These are phyloP conservation scores for Onthophagus sagittarius DNA, from an alignment of 2,888 invertebrate species.

Conservation along the genomic window DNA sequence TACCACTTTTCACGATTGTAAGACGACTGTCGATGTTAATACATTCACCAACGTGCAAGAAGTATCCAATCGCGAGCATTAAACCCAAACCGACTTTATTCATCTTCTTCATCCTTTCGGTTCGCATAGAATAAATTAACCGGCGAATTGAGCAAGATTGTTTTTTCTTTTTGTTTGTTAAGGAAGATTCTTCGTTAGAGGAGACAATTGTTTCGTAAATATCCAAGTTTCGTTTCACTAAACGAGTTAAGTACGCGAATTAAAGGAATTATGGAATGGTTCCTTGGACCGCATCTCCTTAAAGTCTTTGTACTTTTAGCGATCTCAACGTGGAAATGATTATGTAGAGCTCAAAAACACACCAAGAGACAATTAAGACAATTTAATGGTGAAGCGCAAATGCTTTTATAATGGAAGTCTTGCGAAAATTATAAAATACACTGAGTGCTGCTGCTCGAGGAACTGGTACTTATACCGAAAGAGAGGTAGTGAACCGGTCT, in stretches of 20 bases:
- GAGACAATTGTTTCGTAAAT: constrained; percentile 20
- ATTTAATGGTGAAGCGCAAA: constrained; percentile 4
- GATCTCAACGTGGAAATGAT: background rate
- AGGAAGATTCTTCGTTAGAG: constrained; percentile 4
- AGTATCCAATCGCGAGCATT: constrained; percentile 4
- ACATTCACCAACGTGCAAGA: constrained; percentile 3
- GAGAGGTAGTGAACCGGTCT: constrained; percentile 21
- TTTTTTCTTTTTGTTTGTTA: constrained; percentile 2
- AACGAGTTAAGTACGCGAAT: constrained; percentile 20
- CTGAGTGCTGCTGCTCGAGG: constrained; percentile 15
- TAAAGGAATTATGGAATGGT: constrained; percentile 14
- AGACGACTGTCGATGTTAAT: constrained; percentile 50
- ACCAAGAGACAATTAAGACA: background rate
- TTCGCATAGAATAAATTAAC: constrained; percentile 18
- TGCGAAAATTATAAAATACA: constrained; percentile 13
- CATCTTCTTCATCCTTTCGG: constrained; percentile 14
- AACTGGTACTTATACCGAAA: constrained; percentile 18
- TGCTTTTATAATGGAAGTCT: constrained; percentile 20
- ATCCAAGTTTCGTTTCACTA: constrained; percentile 17
- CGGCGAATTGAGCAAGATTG: constrained; percentile 9
- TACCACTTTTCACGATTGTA: constrained; percentile 48
- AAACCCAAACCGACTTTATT: background rate
- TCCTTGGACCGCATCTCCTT: constrained; percentile 8
- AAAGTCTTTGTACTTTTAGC: background rate
- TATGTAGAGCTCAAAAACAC: background rate